phyloP scores from a whole-genome alignment of 2,113 vertebrate species.

The Amblyopsis rosae region DNA sequence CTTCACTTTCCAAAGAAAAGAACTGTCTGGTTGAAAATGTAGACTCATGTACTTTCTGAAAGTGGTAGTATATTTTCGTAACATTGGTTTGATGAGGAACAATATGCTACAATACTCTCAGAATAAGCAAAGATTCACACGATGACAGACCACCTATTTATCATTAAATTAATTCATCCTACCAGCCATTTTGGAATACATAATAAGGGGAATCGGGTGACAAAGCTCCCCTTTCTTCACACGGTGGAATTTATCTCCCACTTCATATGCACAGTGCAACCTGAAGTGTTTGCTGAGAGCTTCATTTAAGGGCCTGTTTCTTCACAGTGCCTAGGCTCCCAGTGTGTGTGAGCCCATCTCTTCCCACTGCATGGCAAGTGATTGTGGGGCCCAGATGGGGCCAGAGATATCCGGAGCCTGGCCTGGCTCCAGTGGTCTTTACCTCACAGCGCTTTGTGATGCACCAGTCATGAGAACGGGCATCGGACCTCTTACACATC shows the following conservation, averaged over 20 bases:
- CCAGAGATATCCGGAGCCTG: conserved; percentile 71
- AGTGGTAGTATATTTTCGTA: background rate
- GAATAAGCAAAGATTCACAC: conserved; percentile 25
- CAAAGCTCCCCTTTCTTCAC: conserved; percentile 54
- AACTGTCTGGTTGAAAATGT: no score
- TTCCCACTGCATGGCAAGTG: conserved; percentile 75
- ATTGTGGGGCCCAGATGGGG: conserved; percentile 58
- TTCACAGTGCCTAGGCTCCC: conserved; percentile 60
- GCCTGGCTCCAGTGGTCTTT: conserved; percentile 71
- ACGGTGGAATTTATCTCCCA: conserved; percentile 58
- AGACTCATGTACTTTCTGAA: no score
- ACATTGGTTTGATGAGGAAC: conserved; percentile 5
- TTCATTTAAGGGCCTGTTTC: conserved; percentile 51
- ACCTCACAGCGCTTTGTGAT: conserved; percentile 68
- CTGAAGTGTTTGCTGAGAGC: conserved; percentile 68
- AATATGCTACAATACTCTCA: conserved; percentile 9
- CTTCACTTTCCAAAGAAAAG: no score
- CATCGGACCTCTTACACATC: conserved; percentile 44
- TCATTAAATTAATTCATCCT: conserved; percentile 30
- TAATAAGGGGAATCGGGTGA: conserved; percentile 35
- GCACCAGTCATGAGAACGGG: conserved; percentile 64
- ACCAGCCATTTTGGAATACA: conserved; percentile 26
- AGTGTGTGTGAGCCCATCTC: conserved; percentile 64
- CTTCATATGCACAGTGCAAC: conserved; percentile 66
- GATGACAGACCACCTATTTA: conserved; percentile 13